These are phyloP conservation scores for Plagiodera versicolora DNA, from an alignment of 2,888 invertebrate species.

Conservation along the genomic window DNA sequence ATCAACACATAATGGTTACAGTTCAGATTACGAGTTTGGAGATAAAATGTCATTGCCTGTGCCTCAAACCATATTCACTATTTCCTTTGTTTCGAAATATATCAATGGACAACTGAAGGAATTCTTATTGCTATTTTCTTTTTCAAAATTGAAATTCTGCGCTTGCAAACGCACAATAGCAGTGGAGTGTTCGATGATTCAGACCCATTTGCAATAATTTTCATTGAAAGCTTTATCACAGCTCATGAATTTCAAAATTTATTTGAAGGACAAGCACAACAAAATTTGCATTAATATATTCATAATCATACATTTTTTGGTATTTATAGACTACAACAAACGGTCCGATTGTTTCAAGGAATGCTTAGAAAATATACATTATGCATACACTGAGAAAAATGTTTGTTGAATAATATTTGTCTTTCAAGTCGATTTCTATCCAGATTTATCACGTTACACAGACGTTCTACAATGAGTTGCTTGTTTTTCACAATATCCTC, in stretches of 20 bases:
- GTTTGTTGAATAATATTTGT: no score
- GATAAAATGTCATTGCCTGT: slow-evolving; percentile 14
- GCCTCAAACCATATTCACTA: background rate
- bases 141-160: background rate
- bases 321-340: no score
- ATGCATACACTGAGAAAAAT: no score
- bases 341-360: no score
- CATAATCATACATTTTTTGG: no score
- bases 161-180: background rate
- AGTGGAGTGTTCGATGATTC: no score
- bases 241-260: slow-evolving; percentile 1
- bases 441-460: no score
- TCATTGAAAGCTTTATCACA: background rate
- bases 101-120: background rate
- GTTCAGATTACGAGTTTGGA: background rate
- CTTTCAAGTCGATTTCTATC: no score
- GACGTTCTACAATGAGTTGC: slow-evolving; percentile 23
- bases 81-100: slow-evolving; percentile 9
- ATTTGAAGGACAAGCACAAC: background rate
- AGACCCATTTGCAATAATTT: background rate
- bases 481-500: slow-evolving; percentile 28
- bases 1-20: slow-evolving; percentile 7
- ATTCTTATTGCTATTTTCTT: background rate
- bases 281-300: background rate
- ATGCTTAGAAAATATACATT: no score